Conservation (phyloP, 2,113 vertebrate genomes). For the Neogale vison region DNA sequence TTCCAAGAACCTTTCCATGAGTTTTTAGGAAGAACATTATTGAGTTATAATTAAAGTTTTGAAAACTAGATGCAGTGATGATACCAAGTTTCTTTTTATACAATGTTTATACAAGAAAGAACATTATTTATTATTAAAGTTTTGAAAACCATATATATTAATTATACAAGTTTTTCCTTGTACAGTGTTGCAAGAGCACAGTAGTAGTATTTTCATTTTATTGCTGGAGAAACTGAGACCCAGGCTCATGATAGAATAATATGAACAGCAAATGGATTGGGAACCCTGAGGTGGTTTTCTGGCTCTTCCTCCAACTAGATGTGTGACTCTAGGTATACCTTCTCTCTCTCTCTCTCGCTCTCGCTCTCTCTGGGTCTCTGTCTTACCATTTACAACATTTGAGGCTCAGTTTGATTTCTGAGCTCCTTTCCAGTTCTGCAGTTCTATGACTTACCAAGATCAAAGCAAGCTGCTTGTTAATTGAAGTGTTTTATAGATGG, state of each 20-base stretch:
- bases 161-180: neutral
- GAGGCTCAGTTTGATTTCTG: neutral
- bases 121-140: neutral
- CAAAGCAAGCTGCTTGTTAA: conserved; percentile 18
- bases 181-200: neutral
- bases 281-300: neutral
- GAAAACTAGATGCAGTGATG: neutral
- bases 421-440: neutral
- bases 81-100: neutral
- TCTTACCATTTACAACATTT: neutral
- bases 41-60: neutral
- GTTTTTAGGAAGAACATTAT: neutral
- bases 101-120: neutral
- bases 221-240: neutral
- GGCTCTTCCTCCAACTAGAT: neutral
- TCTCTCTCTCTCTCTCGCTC: neutral
- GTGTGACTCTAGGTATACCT: neutral
- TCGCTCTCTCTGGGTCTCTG: neutral
- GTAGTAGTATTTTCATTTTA: neutral
- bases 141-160: neutral
- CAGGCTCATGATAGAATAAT: too few species aligned
- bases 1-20: neutral
- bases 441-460: conserved; percentile 1
- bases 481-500: neutral
- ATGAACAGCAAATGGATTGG: neutral